Evolutionary conservation across 2,113 vertebrate species (phyloP), one percentile per base, ranked within the genome.

Genomic region (Columbina picui): DNA sequence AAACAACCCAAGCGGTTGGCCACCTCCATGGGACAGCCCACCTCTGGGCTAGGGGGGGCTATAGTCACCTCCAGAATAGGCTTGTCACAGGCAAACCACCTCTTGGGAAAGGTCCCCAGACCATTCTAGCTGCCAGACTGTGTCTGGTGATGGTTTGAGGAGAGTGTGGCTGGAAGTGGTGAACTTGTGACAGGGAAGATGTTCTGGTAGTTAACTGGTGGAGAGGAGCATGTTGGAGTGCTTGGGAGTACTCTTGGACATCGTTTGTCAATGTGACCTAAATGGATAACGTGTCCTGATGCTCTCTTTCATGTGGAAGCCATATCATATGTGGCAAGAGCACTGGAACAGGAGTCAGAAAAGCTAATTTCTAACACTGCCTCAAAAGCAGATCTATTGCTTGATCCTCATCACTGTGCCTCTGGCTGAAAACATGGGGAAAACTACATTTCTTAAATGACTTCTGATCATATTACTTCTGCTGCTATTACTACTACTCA

Each of bases 81-180:
- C 26, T 79, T 22, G 29, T 71, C 63, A 19, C 10, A 55, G 60
- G 18, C 0, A 0, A 75, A 32, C 18, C 2, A 20, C 22, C 25
- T 67, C 60, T 45, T 50, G 25, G 16, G 18, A 43, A 53, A 27
- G 10, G 22, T 71, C 56, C 41, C 7, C 50, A 32, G 38, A 49
- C 15, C 8, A 14, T 83, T 49, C 49, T 52, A 73, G 60, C 25
- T 90, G 38, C 45, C 55, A 59, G 15, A 39, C 26, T 3, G 0
- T 77, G 6, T 57, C 64, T 73, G 39, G 18, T 68, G 61, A 20
- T 27, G 39, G 30, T 56, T 85, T 76, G 61, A 52, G 49, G 32
- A 84, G 12, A 50, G 7, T 34, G 38, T 84, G 60, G 3, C 34
- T 67, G 65, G 39, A 74, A 73, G 3, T 32, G 20, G 16, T 61